These are phyloP conservation scores for Conopomorpha cramerella DNA, from an alignment of 1,140 invertebrate genomes.

Conservation along the genomic window DNA sequence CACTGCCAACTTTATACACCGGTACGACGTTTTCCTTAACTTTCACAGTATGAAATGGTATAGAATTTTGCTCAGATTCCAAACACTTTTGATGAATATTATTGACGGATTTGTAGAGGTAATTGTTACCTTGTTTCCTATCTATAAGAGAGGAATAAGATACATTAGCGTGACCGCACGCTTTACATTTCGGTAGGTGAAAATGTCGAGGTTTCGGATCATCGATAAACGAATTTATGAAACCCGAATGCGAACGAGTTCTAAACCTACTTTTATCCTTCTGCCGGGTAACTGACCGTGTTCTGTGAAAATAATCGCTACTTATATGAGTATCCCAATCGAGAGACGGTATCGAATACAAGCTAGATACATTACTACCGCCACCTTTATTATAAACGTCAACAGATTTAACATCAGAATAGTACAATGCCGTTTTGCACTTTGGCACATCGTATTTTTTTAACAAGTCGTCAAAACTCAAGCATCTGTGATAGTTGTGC, in stretches of 20 bases:
- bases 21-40: slow-evolving; percentile 20
- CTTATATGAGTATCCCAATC: too few relatives aligned
- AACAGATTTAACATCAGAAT: neutral
- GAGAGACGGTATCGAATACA: slow-evolving; percentile 31
- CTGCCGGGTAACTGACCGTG: slow-evolving; percentile 26
- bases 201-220: slow-evolving; percentile 43
- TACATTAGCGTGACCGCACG: slow-evolving; percentile 20
- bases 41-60: slow-evolving; percentile 3
- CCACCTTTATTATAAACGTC: neutral
- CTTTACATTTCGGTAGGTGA: slow-evolving; percentile 35
- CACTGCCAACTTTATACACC: slow-evolving; percentile 17
- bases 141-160: too few relatives aligned
- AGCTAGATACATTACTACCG: slow-evolving; percentile 25
- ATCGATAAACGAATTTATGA: slow-evolving; percentile 36
- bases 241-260: slow-evolving; percentile 43
- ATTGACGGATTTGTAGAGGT: slow-evolving; percentile 22
- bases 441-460: slow-evolving; percentile 29
- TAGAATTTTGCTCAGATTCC: slow-evolving; percentile 10
- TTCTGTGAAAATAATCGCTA: too few relatives aligned
- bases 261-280: slow-evolving; percentile 11
- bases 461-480: slow-evolving; percentile 22
- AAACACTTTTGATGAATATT: slow-evolving; percentile 22
- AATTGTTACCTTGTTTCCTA: slow-evolving; percentile 7
- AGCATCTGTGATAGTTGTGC: slow-evolving; percentile 27
- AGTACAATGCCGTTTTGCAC: slow-evolving; percentile 35